Conservation (phyloP, 2,113 vertebrate species). For the Chaetura pelagica region DNA sequence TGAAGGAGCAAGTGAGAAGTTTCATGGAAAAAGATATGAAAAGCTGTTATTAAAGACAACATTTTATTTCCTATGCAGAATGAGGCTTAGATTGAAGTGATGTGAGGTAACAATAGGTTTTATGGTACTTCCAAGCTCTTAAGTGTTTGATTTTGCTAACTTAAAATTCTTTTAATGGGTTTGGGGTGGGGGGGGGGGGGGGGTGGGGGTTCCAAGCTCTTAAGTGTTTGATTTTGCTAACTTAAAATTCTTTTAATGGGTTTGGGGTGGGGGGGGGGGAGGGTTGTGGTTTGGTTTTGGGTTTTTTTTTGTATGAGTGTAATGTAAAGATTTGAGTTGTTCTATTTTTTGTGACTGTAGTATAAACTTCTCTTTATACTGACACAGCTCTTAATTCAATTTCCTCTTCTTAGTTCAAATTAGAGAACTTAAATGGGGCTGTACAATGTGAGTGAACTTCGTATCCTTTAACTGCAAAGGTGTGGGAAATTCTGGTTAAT, state of each 20-base stretch:
- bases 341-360: neutral
- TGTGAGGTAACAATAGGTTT: neutral
- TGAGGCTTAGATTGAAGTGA: neutral
- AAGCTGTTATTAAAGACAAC: neutral
- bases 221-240: neutral
- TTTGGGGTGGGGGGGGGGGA: no score
- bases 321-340: neutral
- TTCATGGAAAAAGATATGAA: neutral
- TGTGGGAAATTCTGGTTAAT: slow-evolving; percentile 18
- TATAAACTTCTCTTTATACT: neutral
- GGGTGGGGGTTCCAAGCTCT: neutral
- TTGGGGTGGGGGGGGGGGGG: no score
- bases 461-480: slow-evolving; percentile 3
- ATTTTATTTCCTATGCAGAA: neutral
- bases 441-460: slow-evolving; percentile 4
- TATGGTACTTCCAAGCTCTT: neutral
- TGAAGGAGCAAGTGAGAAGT: neutral
- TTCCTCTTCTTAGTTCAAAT: neutral
- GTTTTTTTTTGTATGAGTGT: no score
- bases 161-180: neutral
- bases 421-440: neutral
- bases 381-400: neutral
- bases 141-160: neutral
- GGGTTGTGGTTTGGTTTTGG: no score
- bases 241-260: neutral